phyloP scores from a whole-genome alignment of 1,140 invertebrate species.

The Galendromus occidentalis region DNA sequence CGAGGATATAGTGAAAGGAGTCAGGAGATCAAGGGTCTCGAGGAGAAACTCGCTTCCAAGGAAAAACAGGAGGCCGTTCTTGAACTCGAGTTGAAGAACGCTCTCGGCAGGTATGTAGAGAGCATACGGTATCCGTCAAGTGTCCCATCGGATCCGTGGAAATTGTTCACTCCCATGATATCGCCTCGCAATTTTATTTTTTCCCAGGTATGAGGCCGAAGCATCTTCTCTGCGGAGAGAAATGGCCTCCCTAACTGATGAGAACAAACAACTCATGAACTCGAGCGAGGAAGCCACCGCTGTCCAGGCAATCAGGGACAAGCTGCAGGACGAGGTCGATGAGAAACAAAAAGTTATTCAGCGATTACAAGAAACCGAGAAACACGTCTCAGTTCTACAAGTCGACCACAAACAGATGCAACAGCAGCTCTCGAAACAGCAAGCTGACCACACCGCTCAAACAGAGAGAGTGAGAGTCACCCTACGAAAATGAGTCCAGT shows the following conservation, averaged over 20 bases:
- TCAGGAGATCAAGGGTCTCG: conserved; percentile 9
- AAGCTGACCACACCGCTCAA: conserved; percentile 69
- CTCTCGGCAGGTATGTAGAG: conserved; percentile 39
- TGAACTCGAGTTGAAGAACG: conserved; percentile 62
- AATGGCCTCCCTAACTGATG: conserved; percentile 35
- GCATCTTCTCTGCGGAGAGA: conserved; percentile 61
- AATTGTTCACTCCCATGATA: no score
- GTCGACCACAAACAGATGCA: conserved; percentile 82
- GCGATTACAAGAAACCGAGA: conserved; percentile 66
- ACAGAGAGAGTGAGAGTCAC: conserved; percentile 51
- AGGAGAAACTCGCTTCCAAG: conserved; percentile 1
- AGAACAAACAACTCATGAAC: conserved; percentile 35
- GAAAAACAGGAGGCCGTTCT: conserved; percentile 38
- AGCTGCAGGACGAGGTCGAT: conserved; percentile 70
- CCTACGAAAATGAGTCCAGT: no score
- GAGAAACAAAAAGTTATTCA: conserved; percentile 59
- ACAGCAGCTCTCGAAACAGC: conserved; percentile 64
- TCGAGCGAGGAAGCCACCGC: conserved; percentile 74
- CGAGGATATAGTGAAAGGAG: conserved; percentile 4
- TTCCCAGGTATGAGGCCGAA: conserved; percentile 53
- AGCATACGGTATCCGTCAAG: no score
- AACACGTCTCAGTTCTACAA: conserved; percentile 76
- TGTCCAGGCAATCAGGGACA: conserved; percentile 72
- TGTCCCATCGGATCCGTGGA: no score
- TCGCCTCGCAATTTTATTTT: no score